phyloP scores from a whole-genome alignment of 1,140 invertebrate genomes.

The Drosophila navojoa region DNA sequence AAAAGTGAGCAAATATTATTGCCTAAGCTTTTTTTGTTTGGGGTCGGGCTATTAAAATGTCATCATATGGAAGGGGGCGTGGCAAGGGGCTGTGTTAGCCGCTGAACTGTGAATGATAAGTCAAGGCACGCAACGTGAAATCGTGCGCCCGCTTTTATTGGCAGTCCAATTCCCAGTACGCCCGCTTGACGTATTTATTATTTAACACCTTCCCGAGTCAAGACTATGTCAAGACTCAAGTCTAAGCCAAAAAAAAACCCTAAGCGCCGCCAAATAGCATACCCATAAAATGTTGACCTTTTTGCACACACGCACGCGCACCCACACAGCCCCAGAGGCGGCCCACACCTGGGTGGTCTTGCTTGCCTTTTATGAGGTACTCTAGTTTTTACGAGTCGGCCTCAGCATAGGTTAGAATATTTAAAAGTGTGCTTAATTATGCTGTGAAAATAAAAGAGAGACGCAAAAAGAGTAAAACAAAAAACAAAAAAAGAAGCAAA shows the following conservation, averaged over 20 bases:
- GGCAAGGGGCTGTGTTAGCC: background rate
- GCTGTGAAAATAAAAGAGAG: conserved; percentile 43
- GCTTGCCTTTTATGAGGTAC: conserved; percentile 55
- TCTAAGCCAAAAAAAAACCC: conserved; percentile 30
- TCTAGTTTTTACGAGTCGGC: conserved; percentile 69
- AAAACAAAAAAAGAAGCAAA: background rate
- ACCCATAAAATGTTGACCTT: conserved; percentile 77
- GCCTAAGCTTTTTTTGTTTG: conserved; percentile 43
- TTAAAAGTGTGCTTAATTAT: conserved; percentile 80
- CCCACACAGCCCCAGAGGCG: conserved; percentile 16
- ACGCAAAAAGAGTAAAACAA: too few species aligned
- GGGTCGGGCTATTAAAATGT: conserved; percentile 74
- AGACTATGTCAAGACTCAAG: too few species aligned
- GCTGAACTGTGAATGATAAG: conserved; percentile 54
- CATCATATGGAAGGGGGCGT: conserved; percentile 43
- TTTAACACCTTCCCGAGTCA: conserved; percentile 66
- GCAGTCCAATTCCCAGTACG: conserved; percentile 50
- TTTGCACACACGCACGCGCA: conserved; percentile 69
- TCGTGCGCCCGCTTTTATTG: conserved; percentile 62
- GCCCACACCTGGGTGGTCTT: conserved; percentile 40
- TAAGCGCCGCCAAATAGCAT: conserved; percentile 55
- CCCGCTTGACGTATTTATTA: conserved; percentile 70
- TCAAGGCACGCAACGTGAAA: conserved; percentile 57
- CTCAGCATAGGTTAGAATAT: conserved; percentile 73
- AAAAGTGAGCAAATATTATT: conserved; percentile 73